A percentile compares a stretch with the other conserved stretches of the same genome.
phyloP scores from a whole-genome alignment of 2,888 invertebrate genomes.

The Smittia aterrima region DNA sequence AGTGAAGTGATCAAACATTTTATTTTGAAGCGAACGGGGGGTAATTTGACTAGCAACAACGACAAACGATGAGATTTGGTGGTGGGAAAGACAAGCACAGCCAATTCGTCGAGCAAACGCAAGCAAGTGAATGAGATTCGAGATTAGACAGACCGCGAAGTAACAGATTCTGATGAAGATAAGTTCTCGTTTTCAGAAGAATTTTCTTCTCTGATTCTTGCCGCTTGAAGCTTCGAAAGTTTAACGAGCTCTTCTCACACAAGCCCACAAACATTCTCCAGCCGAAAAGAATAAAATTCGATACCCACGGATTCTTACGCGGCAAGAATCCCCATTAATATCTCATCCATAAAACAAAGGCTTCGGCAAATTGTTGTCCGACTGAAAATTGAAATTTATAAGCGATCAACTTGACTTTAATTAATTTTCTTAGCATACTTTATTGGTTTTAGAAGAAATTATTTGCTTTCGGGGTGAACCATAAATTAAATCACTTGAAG shows the following conservation, averaged over 20 bases:
- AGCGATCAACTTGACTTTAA: too few species aligned
- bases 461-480: too few species aligned
- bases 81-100: constrained; percentile 28
- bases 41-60: background rate
- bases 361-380: background rate
- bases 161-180: constrained; percentile 14
- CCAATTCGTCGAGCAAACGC: constrained; percentile 22
- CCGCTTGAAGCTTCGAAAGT: constrained; percentile 17
- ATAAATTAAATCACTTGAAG: too few species aligned
- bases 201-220: constrained; percentile 21
- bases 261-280: constrained; percentile 30
- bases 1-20: background rate
- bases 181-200: constrained; percentile 27
- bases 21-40: background rate
- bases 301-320: constrained; percentile 18
- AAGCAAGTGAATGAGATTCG: constrained; percentile 10
- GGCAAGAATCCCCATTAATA: constrained; percentile 32
- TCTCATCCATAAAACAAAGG: background rate
- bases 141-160: constrained; percentile 37
- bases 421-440: too few species aligned
- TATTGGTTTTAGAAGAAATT: too few species aligned
- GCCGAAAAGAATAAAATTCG: constrained; percentile 4
- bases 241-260: constrained; percentile 41
- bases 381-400: background rate
- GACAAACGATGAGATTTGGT: too few species aligned